Base-by-base conservation (phyloP, 2,113 vertebrate genomes). In the Oceanites oceanicus region DNA sequence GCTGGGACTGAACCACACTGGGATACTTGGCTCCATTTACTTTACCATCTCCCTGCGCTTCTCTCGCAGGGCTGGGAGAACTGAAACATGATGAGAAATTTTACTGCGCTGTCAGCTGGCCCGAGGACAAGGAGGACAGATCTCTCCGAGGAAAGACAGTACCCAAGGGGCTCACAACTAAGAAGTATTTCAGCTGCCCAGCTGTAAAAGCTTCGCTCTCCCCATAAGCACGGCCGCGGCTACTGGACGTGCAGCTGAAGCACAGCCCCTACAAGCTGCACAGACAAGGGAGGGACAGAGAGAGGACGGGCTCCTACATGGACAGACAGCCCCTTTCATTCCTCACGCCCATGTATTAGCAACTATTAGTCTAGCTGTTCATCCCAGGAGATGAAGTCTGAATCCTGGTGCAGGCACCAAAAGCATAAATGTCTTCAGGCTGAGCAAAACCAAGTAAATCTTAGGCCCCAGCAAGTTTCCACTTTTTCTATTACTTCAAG, bases 131-230 rank as follows among this genome's bases (percentile, higher is more conserved):
- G 86, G 49, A 94, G 77, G 88, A 93, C 77, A 94, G 94, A 95
- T 79, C 53, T 71, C 92, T 96, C 92, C 23, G 77, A 95, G 91
- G 91, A 74, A 81, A 95, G 77, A 63, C 83, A 73, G 47, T 9
- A 97, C 97, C 95, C 94, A n/a, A 79, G 84, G 85, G 97, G 36
- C 90, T 95, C 87, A 63, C 91, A 92, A 83, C 78, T 53, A 21
- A 74, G 65, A 79, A 96, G 77, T 38, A 89, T 92, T 94, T 88
- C 91, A 95, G 94, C 85, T 93, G 68, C 58, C 63, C 52, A 67
- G 84, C 86, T 62, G 58, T 73, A 78, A 90, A 92, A 92, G 84
- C 77, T 45, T 76, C 15, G 10, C 81, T 75, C 70, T 96, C 77
- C 87, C 74, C 2, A 6, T 21, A 79, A 90, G 77, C 53, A 79